Evolutionary conservation across 2,888 invertebrate genomes (phyloP).

Genomic region (Nemapogon koenigi): DNA sequence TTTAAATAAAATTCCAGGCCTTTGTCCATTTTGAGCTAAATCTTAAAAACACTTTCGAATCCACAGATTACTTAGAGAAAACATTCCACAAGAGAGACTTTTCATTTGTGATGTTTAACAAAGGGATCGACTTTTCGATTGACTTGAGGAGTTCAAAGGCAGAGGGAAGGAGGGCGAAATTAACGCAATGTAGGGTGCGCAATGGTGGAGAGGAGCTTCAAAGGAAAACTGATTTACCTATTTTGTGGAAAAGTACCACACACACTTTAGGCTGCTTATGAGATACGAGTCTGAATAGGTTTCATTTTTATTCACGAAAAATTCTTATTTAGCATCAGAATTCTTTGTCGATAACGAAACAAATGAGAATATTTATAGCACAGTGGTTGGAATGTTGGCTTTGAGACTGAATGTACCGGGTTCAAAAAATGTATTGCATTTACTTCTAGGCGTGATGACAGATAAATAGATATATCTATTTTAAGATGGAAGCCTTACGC

Average conservation of each 20-base stretch:
- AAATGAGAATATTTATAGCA: too few species aligned
- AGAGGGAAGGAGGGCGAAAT: constrained; percentile 46
- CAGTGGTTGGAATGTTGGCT: too few species aligned
- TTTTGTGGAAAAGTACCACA: constrained; percentile 47
- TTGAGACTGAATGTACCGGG: too few species aligned
- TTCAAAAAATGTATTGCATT: too few species aligned
- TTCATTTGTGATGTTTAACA: constrained; percentile 62
- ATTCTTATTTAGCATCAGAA: too few species aligned
- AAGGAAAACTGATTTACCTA: constrained; percentile 49
- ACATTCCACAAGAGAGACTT: constrained; percentile 52
- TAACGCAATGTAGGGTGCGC: constrained; percentile 55
- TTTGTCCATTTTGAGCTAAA: constrained; percentile 33
- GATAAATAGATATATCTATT: too few species aligned
- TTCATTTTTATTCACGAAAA: too few species aligned
- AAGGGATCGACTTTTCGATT: constrained; percentile 60
- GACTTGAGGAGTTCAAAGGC: constrained; percentile 60
- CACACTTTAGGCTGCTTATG: too few species aligned
- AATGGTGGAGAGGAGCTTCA: constrained; percentile 45
- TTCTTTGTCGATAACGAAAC: too few species aligned
- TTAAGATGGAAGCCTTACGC: too few species aligned
- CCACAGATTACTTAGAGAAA: constrained; percentile 52
- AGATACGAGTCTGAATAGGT: too few species aligned
- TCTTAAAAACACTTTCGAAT: constrained; percentile 53
- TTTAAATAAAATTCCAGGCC: constrained; percentile 24
- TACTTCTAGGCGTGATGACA: too few species aligned